Evolutionary conservation across 2,797 vertebrate species (phyloP).

Genomic region (Garrulus glandarius): DNA sequence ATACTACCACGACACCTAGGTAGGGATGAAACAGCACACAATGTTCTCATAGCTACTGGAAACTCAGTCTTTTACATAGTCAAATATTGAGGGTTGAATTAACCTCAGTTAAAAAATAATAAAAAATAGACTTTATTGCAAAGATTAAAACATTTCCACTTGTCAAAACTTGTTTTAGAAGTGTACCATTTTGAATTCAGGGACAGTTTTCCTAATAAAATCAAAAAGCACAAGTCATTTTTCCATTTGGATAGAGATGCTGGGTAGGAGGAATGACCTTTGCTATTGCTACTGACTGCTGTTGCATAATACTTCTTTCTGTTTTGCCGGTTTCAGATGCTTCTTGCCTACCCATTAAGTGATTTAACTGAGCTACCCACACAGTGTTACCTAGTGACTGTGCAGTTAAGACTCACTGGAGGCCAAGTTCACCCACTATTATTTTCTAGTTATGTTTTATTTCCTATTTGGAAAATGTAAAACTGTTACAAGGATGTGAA

Average conservation of each 20-base stretch:
- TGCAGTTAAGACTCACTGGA: background rate
- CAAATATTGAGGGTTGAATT: background rate
- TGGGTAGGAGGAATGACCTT: background rate
- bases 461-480: background rate
- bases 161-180: background rate
- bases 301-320: background rate
- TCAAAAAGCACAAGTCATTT: background rate
- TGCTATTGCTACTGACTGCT: background rate
- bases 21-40: background rate
- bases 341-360: background rate
- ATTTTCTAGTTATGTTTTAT: background rate
- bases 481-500: background rate
- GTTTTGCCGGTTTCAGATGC: conserved; percentile 4
- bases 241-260: background rate
- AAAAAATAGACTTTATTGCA: background rate
- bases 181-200: background rate
- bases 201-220: background rate
- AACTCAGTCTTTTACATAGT: background rate
- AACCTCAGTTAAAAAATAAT: background rate
- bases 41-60: background rate
- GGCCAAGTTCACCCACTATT: background rate
- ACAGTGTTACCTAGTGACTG: conserved; percentile 26
- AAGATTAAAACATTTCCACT: background rate
- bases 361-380: conserved; percentile 25
- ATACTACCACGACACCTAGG: background rate